These are phyloP conservation scores for Peromyscus attwateri DNA, from an alignment of 2,797 vertebrate species.

Conservation along the genomic window DNA sequence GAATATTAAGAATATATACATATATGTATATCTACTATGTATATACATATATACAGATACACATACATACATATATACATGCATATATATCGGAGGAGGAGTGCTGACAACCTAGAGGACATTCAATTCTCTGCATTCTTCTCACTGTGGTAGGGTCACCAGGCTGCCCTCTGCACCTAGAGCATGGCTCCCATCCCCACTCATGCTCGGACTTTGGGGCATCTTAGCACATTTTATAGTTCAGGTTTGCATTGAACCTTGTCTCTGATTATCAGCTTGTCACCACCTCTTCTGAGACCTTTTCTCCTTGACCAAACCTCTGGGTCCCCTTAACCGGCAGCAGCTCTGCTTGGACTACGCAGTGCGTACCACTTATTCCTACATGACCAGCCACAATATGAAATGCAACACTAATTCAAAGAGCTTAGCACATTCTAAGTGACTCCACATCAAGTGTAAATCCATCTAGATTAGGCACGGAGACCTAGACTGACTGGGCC, in stretches of 20 bases:
- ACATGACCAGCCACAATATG: not conserved
- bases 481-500: not conserved
- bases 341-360: not conserved
- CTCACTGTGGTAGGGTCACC: accelerated
- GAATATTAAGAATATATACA: not conserved
- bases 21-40: too few species aligned
- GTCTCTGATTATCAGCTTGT: not conserved
- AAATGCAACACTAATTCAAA: not conserved
- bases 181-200: too few species aligned
- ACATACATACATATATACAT: too few species aligned
- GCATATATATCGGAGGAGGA: too few species aligned
- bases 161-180: too few species aligned
- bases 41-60: too few species aligned
- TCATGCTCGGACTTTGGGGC: not conserved
- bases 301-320: not conserved
- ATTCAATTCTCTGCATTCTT: not conserved
- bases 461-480: not conserved
- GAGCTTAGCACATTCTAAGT: not conserved
- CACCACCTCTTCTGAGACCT: not conserved
- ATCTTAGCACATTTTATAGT: not conserved
- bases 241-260: not conserved
- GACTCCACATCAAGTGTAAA: not conserved
- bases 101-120: not conserved
- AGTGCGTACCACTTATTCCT: not conserved
- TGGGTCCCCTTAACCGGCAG: not conserved